Conservation (phyloP, 2,113 vertebrate genomes). For the Cervus canadensis region DNA sequence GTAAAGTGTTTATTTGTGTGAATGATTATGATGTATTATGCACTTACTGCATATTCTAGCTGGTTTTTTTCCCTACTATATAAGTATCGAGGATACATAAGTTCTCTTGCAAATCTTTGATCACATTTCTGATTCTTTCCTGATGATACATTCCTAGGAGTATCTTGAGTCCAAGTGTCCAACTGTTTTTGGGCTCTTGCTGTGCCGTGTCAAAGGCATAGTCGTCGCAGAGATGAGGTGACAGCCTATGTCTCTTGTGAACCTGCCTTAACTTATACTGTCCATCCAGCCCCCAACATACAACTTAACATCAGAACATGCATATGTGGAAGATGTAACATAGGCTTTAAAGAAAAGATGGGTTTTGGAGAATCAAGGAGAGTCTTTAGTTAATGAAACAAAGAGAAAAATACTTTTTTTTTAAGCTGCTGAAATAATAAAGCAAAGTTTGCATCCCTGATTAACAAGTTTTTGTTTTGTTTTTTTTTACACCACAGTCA, state of each 20-base stretch:
- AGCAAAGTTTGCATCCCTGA: not conserved
- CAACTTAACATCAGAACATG: not conserved
- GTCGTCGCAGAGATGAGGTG: not conserved
- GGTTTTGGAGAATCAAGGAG: not conserved
- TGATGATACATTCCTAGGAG: not conserved
- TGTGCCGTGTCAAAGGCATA: not conserved
- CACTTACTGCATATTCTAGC: not conserved
- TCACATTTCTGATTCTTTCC: not conserved
- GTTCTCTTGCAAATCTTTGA: not conserved
- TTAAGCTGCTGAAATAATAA: not conserved
- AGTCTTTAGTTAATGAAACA: not conserved
- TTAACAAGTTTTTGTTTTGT: not conserved
- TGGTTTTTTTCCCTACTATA: not conserved
- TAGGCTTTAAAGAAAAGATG: not conserved
- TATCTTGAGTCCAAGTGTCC: not conserved
- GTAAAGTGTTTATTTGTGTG: not conserved
- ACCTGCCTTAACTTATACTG: not conserved
- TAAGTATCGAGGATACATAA: not conserved
- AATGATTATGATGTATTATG: not conserved
- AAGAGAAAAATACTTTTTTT: not conserved
- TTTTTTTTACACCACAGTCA: not conserved
- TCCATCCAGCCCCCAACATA: not conserved
- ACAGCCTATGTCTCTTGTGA: not conserved
- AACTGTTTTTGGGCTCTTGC: not conserved
- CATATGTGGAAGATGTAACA: not conserved